Conservation (phyloP, 2,888 invertebrate genomes). For the Parapristionchus giblindavisi region DNA sequence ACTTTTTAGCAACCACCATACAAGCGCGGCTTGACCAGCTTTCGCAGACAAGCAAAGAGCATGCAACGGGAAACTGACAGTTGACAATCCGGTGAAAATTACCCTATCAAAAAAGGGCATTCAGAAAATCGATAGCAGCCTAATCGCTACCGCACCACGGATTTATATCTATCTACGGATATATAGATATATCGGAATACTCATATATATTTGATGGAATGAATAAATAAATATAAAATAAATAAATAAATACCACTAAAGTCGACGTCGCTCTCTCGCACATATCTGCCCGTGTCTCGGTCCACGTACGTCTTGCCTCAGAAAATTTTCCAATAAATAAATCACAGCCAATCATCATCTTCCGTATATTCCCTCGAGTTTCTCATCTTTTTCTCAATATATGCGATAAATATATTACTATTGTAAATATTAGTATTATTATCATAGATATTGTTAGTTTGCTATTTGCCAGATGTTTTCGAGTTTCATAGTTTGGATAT, state of each 20-base stretch:
- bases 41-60: too few species aligned
- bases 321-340: background rate
- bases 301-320: conserved; percentile 81
- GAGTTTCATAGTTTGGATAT: too few species aligned
- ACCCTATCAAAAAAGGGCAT: background rate
- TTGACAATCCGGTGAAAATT: too few species aligned
- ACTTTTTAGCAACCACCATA: too few species aligned
- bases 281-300: conserved; percentile 82
- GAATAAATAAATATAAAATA: background rate
- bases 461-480: too few species aligned
- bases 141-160: background rate
- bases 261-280: conserved; percentile 77
- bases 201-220: too few species aligned
- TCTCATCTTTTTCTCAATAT: background rate
- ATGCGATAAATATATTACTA: background rate
- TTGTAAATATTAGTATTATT: too few species aligned
- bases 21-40: too few species aligned
- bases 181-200: too few species aligned
- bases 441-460: too few species aligned
- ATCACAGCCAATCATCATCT: background rate
- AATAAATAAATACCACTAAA: background rate
- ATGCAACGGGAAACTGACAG: too few species aligned
- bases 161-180: background rate
- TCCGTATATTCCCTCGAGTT: background rate
- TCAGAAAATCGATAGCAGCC: background rate